These are phyloP conservation scores for Anguilla pacifica DNA, from an alignment of 2,797 vertebrate genomes.

Conservation along the genomic window DNA sequence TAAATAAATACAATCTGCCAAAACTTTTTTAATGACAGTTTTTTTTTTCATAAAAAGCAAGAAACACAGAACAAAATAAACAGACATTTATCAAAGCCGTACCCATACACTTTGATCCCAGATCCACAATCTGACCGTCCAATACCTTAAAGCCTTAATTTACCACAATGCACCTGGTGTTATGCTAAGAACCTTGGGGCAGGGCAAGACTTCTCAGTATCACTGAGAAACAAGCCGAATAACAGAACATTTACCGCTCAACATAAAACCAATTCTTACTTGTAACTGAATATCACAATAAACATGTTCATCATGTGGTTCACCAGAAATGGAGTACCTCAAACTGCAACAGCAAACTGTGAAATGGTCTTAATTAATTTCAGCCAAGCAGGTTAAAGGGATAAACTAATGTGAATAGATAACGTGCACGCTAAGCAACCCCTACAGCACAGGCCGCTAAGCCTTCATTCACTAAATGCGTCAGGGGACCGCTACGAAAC, in stretches of 20 bases:
- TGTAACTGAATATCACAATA: not conserved
- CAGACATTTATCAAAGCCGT: not conserved
- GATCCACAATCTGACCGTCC: not conserved
- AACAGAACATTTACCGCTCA: not conserved
- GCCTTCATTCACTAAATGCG: constrained; percentile 3
- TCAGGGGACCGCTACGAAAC: not conserved
- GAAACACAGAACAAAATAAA: not conserved
- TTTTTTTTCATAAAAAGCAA: not conserved
- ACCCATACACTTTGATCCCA: not conserved
- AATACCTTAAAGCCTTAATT: not conserved
- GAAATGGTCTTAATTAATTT: not conserved
- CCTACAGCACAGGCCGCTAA: not conserved
- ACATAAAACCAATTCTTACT: not conserved
- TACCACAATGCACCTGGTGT: not conserved
- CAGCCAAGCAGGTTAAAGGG: not conserved
- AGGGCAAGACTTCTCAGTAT: not conserved
- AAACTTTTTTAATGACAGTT: not conserved
- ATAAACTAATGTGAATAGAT: not conserved
- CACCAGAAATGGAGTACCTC: not conserved
- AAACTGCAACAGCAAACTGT: not conserved
- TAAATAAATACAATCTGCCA: not conserved
- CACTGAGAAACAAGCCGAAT: not conserved
- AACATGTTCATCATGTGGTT: not conserved
- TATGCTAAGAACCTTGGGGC: not conserved
- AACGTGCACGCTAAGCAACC: not conserved